Evolutionary conservation across 2,888 invertebrate species (phyloP).

Genomic region (Drosophila mercatorum): DNA sequence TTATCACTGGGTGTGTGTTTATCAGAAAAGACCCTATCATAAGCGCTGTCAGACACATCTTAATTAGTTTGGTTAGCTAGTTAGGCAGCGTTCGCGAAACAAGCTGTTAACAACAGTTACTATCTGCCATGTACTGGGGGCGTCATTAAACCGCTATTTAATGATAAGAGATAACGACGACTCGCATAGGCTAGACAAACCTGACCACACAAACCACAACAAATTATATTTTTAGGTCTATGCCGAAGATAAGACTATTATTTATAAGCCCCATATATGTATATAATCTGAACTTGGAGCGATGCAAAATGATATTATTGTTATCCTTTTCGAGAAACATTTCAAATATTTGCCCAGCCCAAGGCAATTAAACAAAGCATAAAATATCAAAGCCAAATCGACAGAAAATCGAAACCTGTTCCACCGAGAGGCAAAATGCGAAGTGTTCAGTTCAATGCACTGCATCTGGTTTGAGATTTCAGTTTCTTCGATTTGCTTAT

Average conservation of each 20-base stretch:
- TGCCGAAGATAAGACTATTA: neutral
- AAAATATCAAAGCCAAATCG: conserved; percentile 24
- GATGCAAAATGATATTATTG: neutral
- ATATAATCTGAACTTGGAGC: conserved; percentile 5
- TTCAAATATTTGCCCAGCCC: conserved; percentile 18
- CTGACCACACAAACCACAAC: conserved; percentile 6
- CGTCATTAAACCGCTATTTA: conserved; percentile 32
- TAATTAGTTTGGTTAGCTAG: conserved; percentile 36
- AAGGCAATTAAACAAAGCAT: conserved; percentile 12
- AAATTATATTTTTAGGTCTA: neutral
- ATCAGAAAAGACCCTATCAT: conserved; percentile 32
- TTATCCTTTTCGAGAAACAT: neutral
- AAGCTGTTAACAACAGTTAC: conserved; percentile 41
- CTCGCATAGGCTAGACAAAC: conserved; percentile 1
- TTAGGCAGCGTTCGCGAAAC: conserved; percentile 30
- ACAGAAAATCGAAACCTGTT: conserved; percentile 44
- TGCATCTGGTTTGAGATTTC: conserved; percentile 22
- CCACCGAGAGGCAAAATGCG: conserved; percentile 3
- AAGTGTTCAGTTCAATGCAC: conserved; percentile 47
- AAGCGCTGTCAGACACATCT: conserved; percentile 37
- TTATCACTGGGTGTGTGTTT: conserved; percentile 19
- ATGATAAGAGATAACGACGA: conserved; percentile 31
- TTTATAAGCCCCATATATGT: neutral
- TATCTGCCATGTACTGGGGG: conserved; percentile 18
- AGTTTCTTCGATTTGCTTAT: conserved; percentile 49